A percentile compares a stretch with the other conserved stretches of the same genome.
Evolutionary conservation across 1,140 invertebrate species (phyloP).

Genomic region (Tetraneura akinire): DNA sequence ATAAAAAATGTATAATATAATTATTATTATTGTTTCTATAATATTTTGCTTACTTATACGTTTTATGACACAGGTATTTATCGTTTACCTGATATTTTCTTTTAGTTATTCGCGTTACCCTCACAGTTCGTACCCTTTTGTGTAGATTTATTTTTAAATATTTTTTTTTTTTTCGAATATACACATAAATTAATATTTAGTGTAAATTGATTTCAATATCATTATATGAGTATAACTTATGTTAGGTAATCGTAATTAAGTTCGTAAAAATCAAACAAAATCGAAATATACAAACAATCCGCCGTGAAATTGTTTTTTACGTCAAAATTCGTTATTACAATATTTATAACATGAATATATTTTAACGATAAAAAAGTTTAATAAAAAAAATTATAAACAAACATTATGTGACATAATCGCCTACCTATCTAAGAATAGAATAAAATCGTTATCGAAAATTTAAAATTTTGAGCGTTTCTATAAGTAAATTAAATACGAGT

Average conservation of each 20-base stretch:
- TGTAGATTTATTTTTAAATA: slow-evolving; percentile 8
- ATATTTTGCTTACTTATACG: background rate
- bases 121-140: slow-evolving; percentile 45
- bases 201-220: slow-evolving; percentile 30
- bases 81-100: slow-evolving; percentile 27
- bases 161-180: background rate
- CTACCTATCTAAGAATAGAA: slow-evolving; percentile 37
- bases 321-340: slow-evolving; percentile 39
- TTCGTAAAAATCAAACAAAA: slow-evolving; percentile 32
- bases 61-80: slow-evolving; percentile 41
- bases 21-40: slow-evolving; percentile 19
- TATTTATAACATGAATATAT: background rate
- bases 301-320: slow-evolving; percentile 21
- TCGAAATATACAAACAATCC: slow-evolving; percentile 29
- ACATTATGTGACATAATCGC: slow-evolving; percentile 14
- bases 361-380: slow-evolving; percentile 8
- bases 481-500: slow-evolving; percentile 41
- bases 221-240: slow-evolving; percentile 1
- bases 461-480: slow-evolving; percentile 46
- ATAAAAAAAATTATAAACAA: slow-evolving; percentile 23
- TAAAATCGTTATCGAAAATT: slow-evolving; percentile 46
- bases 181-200: slow-evolving; percentile 28
- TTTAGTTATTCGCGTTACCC: slow-evolving; percentile 35
- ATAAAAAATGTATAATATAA: background rate
- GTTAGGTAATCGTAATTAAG: background rate